Evolutionary conservation across 2,113 vertebrate genomes (phyloP), one percentile per base, ranked within the genome.

Genomic region (Notiomystis cincta): DNA sequence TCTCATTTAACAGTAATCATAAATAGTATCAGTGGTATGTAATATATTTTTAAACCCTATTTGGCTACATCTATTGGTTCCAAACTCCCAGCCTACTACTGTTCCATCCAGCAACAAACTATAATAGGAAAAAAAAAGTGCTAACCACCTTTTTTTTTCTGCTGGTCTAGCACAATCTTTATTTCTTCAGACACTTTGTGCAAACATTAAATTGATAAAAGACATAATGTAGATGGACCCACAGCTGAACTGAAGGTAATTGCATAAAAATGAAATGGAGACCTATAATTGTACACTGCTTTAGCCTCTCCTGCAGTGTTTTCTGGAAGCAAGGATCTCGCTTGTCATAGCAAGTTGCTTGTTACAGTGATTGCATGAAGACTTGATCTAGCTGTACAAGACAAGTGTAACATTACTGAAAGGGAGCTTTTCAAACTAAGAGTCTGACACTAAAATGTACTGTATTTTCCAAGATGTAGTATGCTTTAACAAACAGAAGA

Each of bases 151-250:
- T 90, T 87, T 78, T 83, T 85, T 93, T 97, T 53, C 86, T 96
- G 94, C 94, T 93, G 66, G 78, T 44, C 83, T 90, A 94, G 96
- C 88, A 95, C 85, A 96, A 98, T 97, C 96, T 97, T 98, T 97
- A 97, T 97, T 98, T 98, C 97, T 97, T 95, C 91, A 98, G 95
- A 97, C 83, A 96, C 64, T 97, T 97, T 96, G 66, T 95, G 94
- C 84, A 97, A 98, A 97, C 75, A 97, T 98, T 97, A 98, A 97
- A 95, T 94, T 96, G 95, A 97, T 97, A 91, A 97, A 95, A 95
- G 94, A 89, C 84, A 82, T 94, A 96, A 97, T 94, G 81, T 92
- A 96, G 97, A 96, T 94, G 91, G 87, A 94, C 82, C 93, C 93
- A 80, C 28, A 90, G 92, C 73, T 97, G 95, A 97, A 96, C 93